Evolutionary conservation across 2,888 invertebrate species (phyloP), one percentile per base, ranked within the genome.

Genomic region (Endomychus coccineus): DNA sequence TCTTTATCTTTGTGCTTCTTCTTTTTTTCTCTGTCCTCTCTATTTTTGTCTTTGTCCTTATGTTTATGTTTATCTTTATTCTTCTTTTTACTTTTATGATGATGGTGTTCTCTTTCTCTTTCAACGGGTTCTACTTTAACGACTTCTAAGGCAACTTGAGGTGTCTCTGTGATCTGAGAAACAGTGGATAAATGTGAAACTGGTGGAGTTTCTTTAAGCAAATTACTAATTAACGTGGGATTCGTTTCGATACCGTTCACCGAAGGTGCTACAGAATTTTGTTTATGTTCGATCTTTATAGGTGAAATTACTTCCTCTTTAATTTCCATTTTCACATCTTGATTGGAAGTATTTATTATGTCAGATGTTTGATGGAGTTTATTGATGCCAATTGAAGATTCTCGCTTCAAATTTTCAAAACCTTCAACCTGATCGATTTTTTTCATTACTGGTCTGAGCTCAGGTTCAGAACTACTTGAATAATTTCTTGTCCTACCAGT

Each of bases 21-120:
- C 49, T 80, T 78, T 59, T 83, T 84, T 54, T 82, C 82, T 14
- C 77, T 69, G 42, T 83, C 81, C 11, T 62, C 62, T 16, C 51
- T 48, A 34, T 46, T 77, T 54, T 80, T 81, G 51, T 80, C 80
- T 13, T 78, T 69, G 49, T 83, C 81, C 68, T 83, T 84, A 55
- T 83, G 82, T 61, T 83, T 84, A 51, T 83, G 83, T 55, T 83
- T 83, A 57, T 83, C 81, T 50, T 78, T 77, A 60, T 83, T 84
- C 63, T 82, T 84, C 51, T 84, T 83, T 55, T 65, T 66, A 32
- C 63, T 61, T 35, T 62, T 64, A 51, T 59, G 62, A 27, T 66
- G 59, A 31, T 57, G 55, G 34, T 62, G 54, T 40, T 57, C 56
- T 36, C 43, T 51, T 34, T 52, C 52, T 14, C 56, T 54, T 14